Base-by-base conservation (phyloP, 2,888 invertebrate genomes). In the Drosophila mettleri region DNA sequence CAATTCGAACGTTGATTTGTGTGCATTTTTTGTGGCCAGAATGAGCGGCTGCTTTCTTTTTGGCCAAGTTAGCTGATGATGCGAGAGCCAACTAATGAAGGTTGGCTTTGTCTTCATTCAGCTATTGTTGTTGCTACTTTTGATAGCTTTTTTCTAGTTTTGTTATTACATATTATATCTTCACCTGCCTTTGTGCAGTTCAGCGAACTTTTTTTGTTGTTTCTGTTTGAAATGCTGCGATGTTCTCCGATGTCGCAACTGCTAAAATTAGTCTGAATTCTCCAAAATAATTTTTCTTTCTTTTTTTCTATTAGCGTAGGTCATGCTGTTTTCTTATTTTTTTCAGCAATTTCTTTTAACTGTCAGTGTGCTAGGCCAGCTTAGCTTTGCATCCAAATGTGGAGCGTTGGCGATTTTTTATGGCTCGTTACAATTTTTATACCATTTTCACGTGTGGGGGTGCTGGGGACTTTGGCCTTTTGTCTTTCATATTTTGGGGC, bases 151-250 rank as follows among this genome's bases (percentile, higher is more conserved):
- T 48, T 59, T 48, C 14, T 20, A 27, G 27, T 54, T 63, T 60
- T 64, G 62, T 61, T 77, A 78, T 78, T 78, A 78, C 77, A 78
- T 66, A 74, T 77, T 71, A 70, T 78, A 60, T 52, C 53, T 71
- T 63, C 20, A 22, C 54, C 61, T 73, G 75, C 51, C 70, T 74
- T 80, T 85, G 83, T 85, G 85, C 85, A 86, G 85, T 86, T 86
- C 85, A 86, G 80, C 85, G 85, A 87, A 87, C 85, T 81, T 85
- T 69, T 82, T 68, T 80, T 82, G 78, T 80, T 86, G 68, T 41
- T 62, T 31, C 46, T 53, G 27, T 24, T 36, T 2, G 20, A 48
- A 48, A 60, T 38, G 58, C 49, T 61, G 64, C 62, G 76, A 85
- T 85, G 49, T 64, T 87, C 39, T 57, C 36, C 53, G 88, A 86